These are phyloP conservation scores for Phoebastria nigripes DNA, from an alignment of 2,797 vertebrate species.

Conservation along the genomic window DNA sequence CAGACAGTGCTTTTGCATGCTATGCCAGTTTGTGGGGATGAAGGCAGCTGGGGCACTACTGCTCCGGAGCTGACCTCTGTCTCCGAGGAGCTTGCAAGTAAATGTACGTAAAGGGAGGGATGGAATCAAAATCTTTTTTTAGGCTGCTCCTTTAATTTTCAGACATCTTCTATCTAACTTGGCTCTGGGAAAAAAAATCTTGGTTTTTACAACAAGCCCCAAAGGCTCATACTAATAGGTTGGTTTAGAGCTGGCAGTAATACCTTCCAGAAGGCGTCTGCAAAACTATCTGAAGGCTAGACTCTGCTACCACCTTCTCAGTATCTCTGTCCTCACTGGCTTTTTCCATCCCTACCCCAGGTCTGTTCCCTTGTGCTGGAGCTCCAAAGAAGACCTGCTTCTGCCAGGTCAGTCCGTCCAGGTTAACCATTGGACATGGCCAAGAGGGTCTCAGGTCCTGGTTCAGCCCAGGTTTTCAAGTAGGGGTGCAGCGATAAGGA, in stretches of 20 bases:
- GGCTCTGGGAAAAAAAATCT: not conserved
- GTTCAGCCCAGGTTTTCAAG: not conserved
- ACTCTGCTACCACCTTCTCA: not conserved
- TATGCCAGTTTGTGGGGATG: not conserved
- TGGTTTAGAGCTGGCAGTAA: slow-evolving; percentile 44
- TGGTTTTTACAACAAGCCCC: slow-evolving; percentile 42
- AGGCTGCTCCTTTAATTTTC: slow-evolving; percentile 62
- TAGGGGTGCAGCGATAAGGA: not conserved
- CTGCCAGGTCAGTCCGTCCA: not conserved
- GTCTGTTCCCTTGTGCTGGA: not conserved
- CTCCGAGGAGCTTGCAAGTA: not conserved
- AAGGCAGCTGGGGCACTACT: not conserved
- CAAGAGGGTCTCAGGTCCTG: not conserved
- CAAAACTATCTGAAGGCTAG: not conserved
- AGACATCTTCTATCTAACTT: not conserved
- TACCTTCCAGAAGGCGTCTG: not conserved
- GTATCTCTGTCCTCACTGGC: not conserved
- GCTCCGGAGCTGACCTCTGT: not conserved
- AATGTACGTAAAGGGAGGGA: not conserved
- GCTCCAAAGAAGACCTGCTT: not conserved
- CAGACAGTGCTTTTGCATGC: not conserved
- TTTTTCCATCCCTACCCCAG: not conserved
- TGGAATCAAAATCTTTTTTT: slow-evolving; percentile 8
- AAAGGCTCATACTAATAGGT: slow-evolving; percentile 36
- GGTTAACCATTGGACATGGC: not conserved